Conservation (phyloP, 2,888 invertebrate species). For the Sarcophaga subvicina region DNA sequence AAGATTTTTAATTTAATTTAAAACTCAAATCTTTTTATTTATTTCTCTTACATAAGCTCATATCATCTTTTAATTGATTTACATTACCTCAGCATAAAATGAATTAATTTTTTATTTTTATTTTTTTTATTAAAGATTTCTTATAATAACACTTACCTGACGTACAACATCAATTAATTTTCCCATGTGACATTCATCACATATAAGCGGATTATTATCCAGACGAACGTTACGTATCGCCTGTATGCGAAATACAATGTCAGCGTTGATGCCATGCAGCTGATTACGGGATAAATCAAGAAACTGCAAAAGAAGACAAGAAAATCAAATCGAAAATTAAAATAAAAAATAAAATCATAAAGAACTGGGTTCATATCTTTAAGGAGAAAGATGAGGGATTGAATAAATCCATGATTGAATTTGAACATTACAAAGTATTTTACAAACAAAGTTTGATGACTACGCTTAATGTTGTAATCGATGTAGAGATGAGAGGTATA, state of each 20-base stretch:
- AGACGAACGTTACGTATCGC: constrained; percentile 81
- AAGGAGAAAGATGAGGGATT: no score
- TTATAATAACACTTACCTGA: constrained; percentile 77
- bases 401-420: no score
- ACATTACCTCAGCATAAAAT: not conserved
- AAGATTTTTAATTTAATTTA: no score
- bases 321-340: not conserved
- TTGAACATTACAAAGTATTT: no score
- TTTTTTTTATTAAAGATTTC: not conserved
- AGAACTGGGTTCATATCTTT: no score
- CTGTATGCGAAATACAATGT: constrained; percentile 79
- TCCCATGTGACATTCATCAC: constrained; percentile 82
- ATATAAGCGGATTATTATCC: constrained; percentile 82
- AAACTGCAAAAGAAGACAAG: constrained; percentile 77
- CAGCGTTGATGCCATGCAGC: constrained; percentile 83
- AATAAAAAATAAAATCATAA: not conserved
- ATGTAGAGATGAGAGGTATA: no score
- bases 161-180: constrained; percentile 81
- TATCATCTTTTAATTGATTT: not conserved
- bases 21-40: no score
- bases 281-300: constrained; percentile 90
- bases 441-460: no score
- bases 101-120: not conserved
- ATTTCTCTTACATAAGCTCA: not conserved
- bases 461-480: no score